Evolutionary conservation across 2,113 vertebrate genomes (phyloP).

Genomic region (Puffinus mauretanicus): DNA sequence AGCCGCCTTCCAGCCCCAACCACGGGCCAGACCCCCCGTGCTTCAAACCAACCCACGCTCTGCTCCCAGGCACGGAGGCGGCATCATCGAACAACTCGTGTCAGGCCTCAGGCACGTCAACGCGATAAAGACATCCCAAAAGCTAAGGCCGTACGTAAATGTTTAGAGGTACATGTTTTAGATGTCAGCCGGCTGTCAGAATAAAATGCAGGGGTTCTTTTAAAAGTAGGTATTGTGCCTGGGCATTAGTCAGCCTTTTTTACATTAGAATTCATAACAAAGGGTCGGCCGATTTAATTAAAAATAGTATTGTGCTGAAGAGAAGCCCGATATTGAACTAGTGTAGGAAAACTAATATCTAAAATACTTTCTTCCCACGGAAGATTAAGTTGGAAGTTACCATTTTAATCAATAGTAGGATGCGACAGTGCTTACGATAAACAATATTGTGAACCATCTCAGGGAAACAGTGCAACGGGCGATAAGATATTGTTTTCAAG

Average conservation of each 20-base stretch:
- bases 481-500: background rate
- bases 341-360: background rate
- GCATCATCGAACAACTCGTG: background rate
- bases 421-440: background rate
- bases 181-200: background rate
- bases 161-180: background rate
- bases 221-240: background rate
- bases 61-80: rapidly evolving
- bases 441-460: background rate
- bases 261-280: background rate
- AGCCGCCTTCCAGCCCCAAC: background rate
- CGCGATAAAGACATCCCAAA: background rate
- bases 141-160: background rate
- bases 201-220: background rate
- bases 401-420: background rate
- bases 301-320: background rate
- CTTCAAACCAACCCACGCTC: rapidly evolving
- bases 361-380: background rate
- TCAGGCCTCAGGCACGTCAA: background rate
- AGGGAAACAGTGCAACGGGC: background rate
- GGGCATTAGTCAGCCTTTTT: background rate
- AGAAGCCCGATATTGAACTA: background rate
- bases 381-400: background rate
- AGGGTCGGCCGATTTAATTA: background rate
- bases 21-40: rapidly evolving